Percentiles rank a stretch among this genome's conserved stretches.
phyloP scores from a whole-genome alignment of 2,113 vertebrate species.

The Lepidothrix coronata region DNA sequence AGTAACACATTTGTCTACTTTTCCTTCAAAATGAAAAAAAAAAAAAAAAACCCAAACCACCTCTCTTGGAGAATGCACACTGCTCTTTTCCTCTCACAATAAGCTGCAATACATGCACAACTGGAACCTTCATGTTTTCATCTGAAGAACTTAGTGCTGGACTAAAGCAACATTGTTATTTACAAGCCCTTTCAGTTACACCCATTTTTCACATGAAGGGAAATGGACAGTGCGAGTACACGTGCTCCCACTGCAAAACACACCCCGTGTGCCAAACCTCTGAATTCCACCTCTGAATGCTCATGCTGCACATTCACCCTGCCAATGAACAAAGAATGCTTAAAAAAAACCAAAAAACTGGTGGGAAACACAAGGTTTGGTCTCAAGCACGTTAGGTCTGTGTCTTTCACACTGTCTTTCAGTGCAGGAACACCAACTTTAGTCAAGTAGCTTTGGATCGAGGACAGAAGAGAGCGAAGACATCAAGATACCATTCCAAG shows the following conservation, averaged over 20 bases:
- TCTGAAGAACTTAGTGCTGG: neutral
- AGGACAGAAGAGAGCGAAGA: neutral
- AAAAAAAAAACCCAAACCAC: neutral
- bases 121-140: neutral
- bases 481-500: conserved; percentile 90
- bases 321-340: neutral
- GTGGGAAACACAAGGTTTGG: neutral
- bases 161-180: neutral
- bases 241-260: neutral
- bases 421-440: neutral
- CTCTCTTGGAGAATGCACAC: neutral
- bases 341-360: neutral
- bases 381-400: neutral
- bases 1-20: neutral
- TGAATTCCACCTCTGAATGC: neutral
- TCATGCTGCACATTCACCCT: neutral
- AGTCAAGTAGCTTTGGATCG: neutral
- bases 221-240: accelerated
- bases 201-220: neutral
- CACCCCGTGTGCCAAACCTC: neutral
- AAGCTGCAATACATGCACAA: neutral
- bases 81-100: neutral
- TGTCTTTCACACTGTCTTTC: neutral
- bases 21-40: neutral
- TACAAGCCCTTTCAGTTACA: neutral